Evolutionary conservation across 2,888 invertebrate genomes (phyloP).

Genomic region (Andrena dorsata): DNA sequence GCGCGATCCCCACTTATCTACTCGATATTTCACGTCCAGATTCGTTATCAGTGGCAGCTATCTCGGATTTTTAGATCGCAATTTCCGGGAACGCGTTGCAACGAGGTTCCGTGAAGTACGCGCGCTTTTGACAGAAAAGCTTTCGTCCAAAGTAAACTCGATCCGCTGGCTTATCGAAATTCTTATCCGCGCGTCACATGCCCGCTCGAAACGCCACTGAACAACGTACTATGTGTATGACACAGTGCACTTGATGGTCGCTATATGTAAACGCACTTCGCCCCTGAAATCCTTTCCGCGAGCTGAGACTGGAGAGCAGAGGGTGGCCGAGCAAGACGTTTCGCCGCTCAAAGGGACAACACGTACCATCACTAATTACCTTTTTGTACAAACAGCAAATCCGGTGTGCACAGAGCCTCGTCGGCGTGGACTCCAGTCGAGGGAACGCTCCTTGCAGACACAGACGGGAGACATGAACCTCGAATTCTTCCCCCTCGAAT

Average conservation of each 20-base stretch:
- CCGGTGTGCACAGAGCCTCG: not conserved
- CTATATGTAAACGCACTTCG: not conserved
- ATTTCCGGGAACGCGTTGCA: not conserved
- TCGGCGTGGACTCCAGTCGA: not conserved
- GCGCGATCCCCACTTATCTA: not conserved
- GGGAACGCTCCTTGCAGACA: not conserved
- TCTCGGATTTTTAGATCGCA: not conserved
- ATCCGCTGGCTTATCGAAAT: conserved; percentile 7
- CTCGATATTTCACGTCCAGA: not conserved
- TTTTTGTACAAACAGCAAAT: conserved; percentile 39
- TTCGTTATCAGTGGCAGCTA: not conserved
- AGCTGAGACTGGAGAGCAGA: not conserved
- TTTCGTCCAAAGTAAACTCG: conserved; percentile 25
- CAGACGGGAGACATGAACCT: not conserved
- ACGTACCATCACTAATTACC: conserved; percentile 40
- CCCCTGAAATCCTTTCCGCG: not conserved
- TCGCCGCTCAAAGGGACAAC: not conserved
- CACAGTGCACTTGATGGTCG: not conserved
- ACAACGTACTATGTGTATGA: not conserved
- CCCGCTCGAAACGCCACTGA: not conserved
- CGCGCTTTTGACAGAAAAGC: not conserved
- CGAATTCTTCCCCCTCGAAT: not conserved
- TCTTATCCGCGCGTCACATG: conserved; percentile 1
- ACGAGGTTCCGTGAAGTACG: not conserved
- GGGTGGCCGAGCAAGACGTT: too few species aligned